Conservation (phyloP, 2,888 invertebrate species). For the Apomyelois bistriatella region DNA sequence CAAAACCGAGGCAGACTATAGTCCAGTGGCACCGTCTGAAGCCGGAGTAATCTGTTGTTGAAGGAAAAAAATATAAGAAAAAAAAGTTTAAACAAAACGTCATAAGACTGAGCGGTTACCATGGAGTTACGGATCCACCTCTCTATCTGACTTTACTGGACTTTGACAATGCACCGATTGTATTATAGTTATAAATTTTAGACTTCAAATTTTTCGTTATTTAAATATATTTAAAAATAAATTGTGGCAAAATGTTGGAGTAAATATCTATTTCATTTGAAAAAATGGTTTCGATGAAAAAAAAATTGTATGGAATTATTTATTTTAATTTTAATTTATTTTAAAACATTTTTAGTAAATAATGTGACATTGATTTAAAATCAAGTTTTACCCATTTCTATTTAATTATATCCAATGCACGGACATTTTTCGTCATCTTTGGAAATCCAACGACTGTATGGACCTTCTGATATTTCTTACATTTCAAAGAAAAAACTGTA, state of each 20-base stretch:
- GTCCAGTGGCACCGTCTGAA: slow-evolving; percentile 98
- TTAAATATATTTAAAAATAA: slow-evolving; percentile 13
- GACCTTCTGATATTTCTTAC: slow-evolving; percentile 1
- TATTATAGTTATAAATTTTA: slow-evolving; percentile 14
- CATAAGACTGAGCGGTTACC: slow-evolving; percentile 77
- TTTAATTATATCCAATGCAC: slow-evolving; percentile 22
- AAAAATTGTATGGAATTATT: too few species aligned
- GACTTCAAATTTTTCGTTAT: too few species aligned
- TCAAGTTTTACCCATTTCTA: not conserved
- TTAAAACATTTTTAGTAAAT: not conserved
- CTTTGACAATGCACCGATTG: slow-evolving; percentile 16
- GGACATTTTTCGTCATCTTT: slow-evolving; percentile 24
- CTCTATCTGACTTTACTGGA: slow-evolving; percentile 19
- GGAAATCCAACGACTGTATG: slow-evolving; percentile 3
- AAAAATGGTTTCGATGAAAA: too few species aligned
- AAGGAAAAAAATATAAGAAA: slow-evolving; percentile 22
- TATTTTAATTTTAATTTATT: too few species aligned
- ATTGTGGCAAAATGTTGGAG: too few species aligned
- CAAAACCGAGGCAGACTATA: slow-evolving; percentile 96
- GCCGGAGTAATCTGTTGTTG: slow-evolving; percentile 84
- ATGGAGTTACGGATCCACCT: slow-evolving; percentile 46
- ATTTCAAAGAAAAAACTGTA: slow-evolving; percentile 6
- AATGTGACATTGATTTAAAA: not conserved
- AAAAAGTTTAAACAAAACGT: slow-evolving; percentile 57
- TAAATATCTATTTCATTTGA: too few species aligned